phyloP scores from a whole-genome alignment of 2,113 vertebrate genomes.

The Colaptes auratus region DNA sequence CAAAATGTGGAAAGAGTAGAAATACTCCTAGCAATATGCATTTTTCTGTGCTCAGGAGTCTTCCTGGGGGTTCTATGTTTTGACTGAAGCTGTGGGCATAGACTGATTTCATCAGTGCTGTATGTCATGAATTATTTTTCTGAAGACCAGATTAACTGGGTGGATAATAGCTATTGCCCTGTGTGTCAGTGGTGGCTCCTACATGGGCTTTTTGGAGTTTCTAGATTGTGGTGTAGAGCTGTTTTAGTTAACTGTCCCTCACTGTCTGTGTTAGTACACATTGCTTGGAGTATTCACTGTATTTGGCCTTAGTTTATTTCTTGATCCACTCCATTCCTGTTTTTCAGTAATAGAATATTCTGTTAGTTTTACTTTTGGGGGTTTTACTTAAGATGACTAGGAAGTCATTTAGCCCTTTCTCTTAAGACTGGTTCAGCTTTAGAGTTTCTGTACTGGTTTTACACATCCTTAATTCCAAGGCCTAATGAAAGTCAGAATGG shows the following conservation, averaged over 20 bases:
- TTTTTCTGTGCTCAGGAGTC: accelerated
- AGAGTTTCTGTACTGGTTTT: neutral
- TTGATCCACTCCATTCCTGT: neutral
- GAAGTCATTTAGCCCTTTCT: neutral
- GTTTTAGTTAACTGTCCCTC: neutral
- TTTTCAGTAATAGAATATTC: neutral
- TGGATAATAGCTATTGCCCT: neutral
- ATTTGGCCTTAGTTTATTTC: neutral
- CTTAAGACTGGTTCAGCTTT: neutral
- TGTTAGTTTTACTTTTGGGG: neutral
- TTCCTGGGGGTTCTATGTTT: neutral
- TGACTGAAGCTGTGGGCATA: accelerated
- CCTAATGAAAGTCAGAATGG: neutral
- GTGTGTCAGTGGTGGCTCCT: neutral
- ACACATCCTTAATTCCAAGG: neutral
- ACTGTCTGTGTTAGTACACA: accelerated
- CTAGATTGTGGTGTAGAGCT: neutral
- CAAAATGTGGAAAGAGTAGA: neutral
- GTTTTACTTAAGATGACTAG: neutral
- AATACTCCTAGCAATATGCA: neutral
- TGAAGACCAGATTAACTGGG: neutral
- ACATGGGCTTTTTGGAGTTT: neutral
- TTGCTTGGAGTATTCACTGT: accelerated
- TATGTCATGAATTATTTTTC: neutral
- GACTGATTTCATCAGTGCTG: neutral